Conservation (phyloP, 2,797 vertebrate species). For the Brachyrhaphis roseni region DNA sequence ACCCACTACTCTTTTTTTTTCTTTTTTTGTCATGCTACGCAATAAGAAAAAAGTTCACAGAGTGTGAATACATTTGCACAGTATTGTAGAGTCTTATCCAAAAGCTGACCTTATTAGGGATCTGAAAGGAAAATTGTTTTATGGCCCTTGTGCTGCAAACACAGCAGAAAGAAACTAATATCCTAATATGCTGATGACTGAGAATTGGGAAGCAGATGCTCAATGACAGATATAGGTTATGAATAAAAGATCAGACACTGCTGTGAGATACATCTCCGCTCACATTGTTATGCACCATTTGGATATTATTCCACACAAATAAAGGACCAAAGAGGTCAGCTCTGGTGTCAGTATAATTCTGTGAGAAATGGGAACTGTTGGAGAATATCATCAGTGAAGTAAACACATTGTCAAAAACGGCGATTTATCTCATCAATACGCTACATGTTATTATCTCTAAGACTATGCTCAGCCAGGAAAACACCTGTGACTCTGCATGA, state of each 20-base stretch:
- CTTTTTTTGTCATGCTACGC: not conserved
- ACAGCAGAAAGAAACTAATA: constrained; percentile 55
- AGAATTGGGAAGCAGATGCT: constrained; percentile 39
- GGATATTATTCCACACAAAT: constrained; percentile 46
- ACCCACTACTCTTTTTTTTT: too few species aligned
- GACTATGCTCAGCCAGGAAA: not conserved
- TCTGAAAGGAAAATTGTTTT: constrained; percentile 42
- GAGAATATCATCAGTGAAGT: constrained; percentile 27
- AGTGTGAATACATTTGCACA: not conserved
- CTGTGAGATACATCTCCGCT: constrained; percentile 45
- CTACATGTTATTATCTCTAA: constrained; percentile 14
- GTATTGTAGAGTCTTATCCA: constrained; percentile 34
- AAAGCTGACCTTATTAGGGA: constrained; percentile 45
- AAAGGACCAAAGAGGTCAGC: constrained; percentile 45
- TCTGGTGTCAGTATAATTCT: constrained; percentile 29
- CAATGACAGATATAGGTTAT: constrained; percentile 46
- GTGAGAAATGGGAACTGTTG: constrained; percentile 25
- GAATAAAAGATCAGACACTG: constrained; percentile 71
- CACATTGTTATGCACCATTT: constrained; percentile 44
- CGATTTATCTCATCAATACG: constrained; percentile 32
- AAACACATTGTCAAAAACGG: constrained; percentile 37
- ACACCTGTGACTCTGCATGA: constrained; percentile 13
- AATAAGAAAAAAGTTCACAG: not conserved
- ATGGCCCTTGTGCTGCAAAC: constrained; percentile 23
- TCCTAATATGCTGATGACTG: constrained; percentile 61